These are phyloP conservation scores for Calameuta idolon DNA, from an alignment of 2,888 invertebrate genomes.

Conservation along the genomic window DNA sequence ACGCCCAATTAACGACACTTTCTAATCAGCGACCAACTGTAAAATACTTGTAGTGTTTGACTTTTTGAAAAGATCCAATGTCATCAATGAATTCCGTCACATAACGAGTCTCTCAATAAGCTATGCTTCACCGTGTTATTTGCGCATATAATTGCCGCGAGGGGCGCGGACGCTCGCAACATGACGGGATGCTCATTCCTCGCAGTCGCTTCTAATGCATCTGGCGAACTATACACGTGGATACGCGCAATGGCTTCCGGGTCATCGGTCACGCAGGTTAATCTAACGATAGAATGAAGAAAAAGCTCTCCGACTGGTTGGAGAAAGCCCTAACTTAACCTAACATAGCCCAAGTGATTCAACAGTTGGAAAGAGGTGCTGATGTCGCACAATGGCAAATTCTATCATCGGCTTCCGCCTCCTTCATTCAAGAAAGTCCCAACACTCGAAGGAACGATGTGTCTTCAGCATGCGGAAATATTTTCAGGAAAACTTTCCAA, in stretches of 20 bases:
- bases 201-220: background rate
- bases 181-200: background rate
- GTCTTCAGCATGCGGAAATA: background rate
- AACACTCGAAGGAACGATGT: background rate
- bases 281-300: background rate
- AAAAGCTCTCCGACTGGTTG: conserved; percentile 19
- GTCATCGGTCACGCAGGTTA: conserved; percentile 36
- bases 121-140: conserved; percentile 33
- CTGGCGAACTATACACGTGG: background rate
- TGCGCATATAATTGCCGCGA: conserved; percentile 47
- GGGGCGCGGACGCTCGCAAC: conserved; percentile 31
- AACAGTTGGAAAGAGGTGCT: background rate
- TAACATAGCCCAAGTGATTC: background rate
- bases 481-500: background rate
- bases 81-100: background rate
- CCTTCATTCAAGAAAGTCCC: conserved; percentile 19
- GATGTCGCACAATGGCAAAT: background rate
- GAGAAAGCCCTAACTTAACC: conserved; percentile 13
- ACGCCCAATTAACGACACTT: background rate
- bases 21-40: background rate
- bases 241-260: conserved; percentile 33
- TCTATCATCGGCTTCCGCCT: conserved; percentile 27
- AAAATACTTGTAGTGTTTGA: background rate
- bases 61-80: background rate
- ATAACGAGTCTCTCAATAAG: background rate